Conservation (phyloP, 2,113 vertebrate genomes). For the Gila orcuttii region DNA sequence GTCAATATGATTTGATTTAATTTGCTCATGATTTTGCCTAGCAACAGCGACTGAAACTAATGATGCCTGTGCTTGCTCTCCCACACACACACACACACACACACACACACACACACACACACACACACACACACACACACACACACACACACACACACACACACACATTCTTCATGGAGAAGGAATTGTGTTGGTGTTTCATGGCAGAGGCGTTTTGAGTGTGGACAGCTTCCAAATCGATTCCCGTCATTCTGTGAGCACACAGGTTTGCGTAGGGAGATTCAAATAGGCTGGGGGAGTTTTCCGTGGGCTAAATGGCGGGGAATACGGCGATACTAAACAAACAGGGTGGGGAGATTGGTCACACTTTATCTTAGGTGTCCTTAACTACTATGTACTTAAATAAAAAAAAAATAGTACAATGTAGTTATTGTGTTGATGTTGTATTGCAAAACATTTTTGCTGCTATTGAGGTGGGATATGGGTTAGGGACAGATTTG, state of each 20-base stretch:
- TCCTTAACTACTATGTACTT: no score
- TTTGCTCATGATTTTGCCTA: slow-evolving; percentile 47
- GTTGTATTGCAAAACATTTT: no score
- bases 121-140: slow-evolving; percentile 26
- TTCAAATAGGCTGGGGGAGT: slow-evolving; percentile 25
- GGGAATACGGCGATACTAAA: slow-evolving; percentile 7
- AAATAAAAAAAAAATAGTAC: no score
- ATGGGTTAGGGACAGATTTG: no score
- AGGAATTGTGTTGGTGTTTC: slow-evolving; percentile 47
- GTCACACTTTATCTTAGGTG: no score
- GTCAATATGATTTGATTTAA: slow-evolving; percentile 22
- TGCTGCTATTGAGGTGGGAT: no score
- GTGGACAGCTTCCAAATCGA: slow-evolving; percentile 49
- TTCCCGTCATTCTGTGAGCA: slow-evolving; percentile 36
- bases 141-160: slow-evolving; percentile 19
- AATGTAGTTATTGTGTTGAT: no score
- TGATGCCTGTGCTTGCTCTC: slow-evolving; percentile 22
- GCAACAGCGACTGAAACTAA: slow-evolving; percentile 42
- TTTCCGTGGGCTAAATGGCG: slow-evolving; percentile 26
- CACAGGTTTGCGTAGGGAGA: slow-evolving; percentile 33
- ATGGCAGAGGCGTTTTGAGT: slow-evolving; percentile 49
- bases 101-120: slow-evolving; percentile 26
- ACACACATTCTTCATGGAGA: slow-evolving; percentile 48
- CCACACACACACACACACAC: slow-evolving; percentile 37
- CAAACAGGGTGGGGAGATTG: slow-evolving; percentile 3